Conservation (phyloP, 1,140 invertebrate species). For the Chelonus insularis region DNA sequence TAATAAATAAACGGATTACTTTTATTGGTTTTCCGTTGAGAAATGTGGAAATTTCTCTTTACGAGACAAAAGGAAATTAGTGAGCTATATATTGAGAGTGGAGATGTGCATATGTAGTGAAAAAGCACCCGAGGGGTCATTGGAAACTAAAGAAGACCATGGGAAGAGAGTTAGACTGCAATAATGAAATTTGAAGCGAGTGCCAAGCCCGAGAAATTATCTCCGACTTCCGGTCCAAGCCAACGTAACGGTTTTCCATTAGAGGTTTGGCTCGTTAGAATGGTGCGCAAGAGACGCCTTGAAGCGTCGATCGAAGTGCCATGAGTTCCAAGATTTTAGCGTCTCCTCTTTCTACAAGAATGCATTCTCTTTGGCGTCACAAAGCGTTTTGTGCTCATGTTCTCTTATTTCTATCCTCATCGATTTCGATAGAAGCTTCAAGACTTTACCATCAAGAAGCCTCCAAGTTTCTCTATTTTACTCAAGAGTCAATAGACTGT, state of each 20-base stretch:
- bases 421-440: background rate
- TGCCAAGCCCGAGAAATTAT: constrained; percentile 28
- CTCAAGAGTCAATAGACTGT: background rate
- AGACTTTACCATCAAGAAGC: constrained; percentile 10
- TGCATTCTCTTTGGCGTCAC: background rate
- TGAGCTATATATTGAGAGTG: no score
- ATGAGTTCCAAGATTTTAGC: constrained; percentile 14
- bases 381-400: constrained; percentile 11
- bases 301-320: background rate
- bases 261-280: constrained; percentile 30
- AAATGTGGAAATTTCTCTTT: no score
- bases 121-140: background rate
- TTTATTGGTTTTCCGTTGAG: background rate
- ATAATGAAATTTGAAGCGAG: constrained; percentile 24
- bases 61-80: background rate
- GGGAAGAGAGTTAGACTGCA: background rate
- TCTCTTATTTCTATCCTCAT: constrained; percentile 14
- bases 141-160: no score
- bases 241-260: constrained; percentile 30
- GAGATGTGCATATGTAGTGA: background rate
- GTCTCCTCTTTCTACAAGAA: background rate
- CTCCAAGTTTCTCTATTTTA: constrained; percentile 5
- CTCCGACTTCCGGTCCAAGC: constrained; percentile 28
- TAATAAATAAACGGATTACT: background rate
- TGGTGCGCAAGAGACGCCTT: background rate